Evolutionary conservation across 2,113 vertebrate genomes (phyloP).

Genomic region (Odocoileus hemionus): DNA sequence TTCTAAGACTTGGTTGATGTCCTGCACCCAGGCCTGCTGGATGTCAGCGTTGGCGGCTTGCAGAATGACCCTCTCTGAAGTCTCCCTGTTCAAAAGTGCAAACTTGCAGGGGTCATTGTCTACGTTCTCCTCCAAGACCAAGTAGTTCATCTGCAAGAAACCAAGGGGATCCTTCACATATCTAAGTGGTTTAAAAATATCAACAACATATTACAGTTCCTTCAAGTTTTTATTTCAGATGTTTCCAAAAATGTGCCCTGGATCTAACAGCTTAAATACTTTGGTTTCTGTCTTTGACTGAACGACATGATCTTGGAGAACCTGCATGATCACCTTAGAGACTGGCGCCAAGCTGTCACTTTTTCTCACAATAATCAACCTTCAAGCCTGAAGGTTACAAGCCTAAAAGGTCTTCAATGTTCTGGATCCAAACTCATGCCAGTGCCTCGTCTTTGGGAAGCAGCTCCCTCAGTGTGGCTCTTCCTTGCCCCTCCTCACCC

Average conservation of each 20-base stretch:
- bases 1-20: conserved; percentile 93
- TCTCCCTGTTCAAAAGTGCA: conserved; percentile 89
- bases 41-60: conserved; percentile 96
- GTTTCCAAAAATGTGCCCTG: background rate
- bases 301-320: background rate
- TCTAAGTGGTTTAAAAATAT: background rate
- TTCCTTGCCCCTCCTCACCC: background rate
- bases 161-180: conserved; percentile 1
- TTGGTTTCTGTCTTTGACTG: background rate
- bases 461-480: background rate
- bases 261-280: background rate
- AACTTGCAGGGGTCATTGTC: conserved; percentile 97
- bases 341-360: background rate
- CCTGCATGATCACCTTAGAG: background rate
- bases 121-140: conserved; percentile 91
- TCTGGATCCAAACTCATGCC: background rate
- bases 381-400: background rate
- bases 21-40: conserved; percentile 94
- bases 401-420: background rate
- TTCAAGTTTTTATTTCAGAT: background rate
- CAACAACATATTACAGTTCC: background rate
- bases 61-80: conserved; percentile 91
- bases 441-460: background rate
- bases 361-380: background rate
- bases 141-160: conserved; percentile 88